phyloP scores from a whole-genome alignment of 1,140 invertebrate species.

The Drosophila neocordata region DNA sequence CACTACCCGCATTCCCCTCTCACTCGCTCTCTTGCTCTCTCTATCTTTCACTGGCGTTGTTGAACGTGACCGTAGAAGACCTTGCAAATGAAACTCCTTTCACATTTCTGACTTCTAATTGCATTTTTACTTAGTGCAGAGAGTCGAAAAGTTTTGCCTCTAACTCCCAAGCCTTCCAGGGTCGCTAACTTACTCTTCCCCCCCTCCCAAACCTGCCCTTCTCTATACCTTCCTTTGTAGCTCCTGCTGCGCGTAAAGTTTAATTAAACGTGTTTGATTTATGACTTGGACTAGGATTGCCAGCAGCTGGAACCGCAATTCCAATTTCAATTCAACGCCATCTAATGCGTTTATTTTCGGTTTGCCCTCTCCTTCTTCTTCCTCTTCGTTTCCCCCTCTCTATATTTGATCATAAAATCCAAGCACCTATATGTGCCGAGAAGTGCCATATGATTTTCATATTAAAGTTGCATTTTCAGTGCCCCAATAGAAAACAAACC shows the following conservation, averaged over 20 bases:
- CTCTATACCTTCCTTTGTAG: not conserved
- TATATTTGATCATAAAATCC: constrained; percentile 40
- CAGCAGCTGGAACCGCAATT: constrained; percentile 62
- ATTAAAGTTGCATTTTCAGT: constrained; percentile 63
- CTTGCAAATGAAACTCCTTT: constrained; percentile 26
- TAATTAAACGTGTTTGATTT: constrained; percentile 81
- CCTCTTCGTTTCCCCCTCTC: not conserved
- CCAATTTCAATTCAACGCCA: constrained; percentile 52
- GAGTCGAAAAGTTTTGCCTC: constrained; percentile 50
- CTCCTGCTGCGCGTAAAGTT: constrained; percentile 58
- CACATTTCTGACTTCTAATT: constrained; percentile 67
- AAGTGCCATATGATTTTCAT: constrained; percentile 47
- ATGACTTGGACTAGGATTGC: constrained; percentile 58
- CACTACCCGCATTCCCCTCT: not conserved
- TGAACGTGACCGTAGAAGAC: constrained; percentile 38
- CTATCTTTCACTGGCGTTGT: not conserved
- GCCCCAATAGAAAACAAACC: not conserved
- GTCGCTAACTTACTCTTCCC: not conserved
- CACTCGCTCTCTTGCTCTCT: not conserved
- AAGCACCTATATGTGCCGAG: constrained; percentile 56
- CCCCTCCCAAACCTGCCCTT: not conserved
- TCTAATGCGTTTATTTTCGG: constrained; percentile 65
- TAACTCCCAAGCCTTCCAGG: not conserved
- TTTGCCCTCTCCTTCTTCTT: not conserved
- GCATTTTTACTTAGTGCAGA: constrained; percentile 74